Conservation (phyloP, 2,888 invertebrate genomes). For the Aplocera efformata region DNA sequence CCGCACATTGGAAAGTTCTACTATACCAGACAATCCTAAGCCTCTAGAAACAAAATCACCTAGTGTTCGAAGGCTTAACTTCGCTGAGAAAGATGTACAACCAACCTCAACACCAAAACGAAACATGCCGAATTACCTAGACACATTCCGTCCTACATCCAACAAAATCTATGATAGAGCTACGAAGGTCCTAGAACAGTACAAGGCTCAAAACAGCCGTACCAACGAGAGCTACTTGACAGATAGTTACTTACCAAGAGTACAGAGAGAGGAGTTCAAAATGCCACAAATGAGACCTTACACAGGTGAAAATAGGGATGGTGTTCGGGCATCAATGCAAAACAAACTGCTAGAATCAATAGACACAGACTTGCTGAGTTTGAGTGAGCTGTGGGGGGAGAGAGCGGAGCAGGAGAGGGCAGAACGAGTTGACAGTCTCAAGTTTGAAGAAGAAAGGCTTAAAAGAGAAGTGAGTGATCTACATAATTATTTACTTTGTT, state of each 20-base stretch:
- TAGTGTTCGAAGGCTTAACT: slow-evolving; percentile 58
- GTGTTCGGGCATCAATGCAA: slow-evolving; percentile 40
- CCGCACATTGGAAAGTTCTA: slow-evolving; percentile 18
- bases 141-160: slow-evolving; percentile 58
- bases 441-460: slow-evolving; percentile 87
- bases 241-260: slow-evolving; percentile 45
- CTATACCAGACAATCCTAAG: slow-evolving; percentile 30
- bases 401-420: slow-evolving; percentile 49
- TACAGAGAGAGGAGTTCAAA: slow-evolving; percentile 61
- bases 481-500: too few relatives aligned
- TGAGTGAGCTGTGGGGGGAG: slow-evolving; percentile 84
- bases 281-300: slow-evolving; percentile 69
- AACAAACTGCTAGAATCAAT: slow-evolving; percentile 58
- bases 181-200: slow-evolving; percentile 67
- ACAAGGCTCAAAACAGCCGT: slow-evolving; percentile 55
- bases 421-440: slow-evolving; percentile 62
- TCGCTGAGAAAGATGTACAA: slow-evolving; percentile 64
- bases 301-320: slow-evolving; percentile 44
- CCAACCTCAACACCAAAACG: slow-evolving; percentile 70
- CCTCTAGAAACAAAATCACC: slow-evolving; percentile 46
- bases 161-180: slow-evolving; percentile 70
- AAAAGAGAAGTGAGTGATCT: slow-evolving; percentile 83
- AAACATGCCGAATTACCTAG: slow-evolving; percentile 32
- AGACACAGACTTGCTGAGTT: slow-evolving; percentile 73
- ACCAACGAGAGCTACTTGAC: slow-evolving; percentile 42